Conservation (phyloP, 92 coral and sea anemone species). For the Anthopleura xanthogrammica region DNA sequence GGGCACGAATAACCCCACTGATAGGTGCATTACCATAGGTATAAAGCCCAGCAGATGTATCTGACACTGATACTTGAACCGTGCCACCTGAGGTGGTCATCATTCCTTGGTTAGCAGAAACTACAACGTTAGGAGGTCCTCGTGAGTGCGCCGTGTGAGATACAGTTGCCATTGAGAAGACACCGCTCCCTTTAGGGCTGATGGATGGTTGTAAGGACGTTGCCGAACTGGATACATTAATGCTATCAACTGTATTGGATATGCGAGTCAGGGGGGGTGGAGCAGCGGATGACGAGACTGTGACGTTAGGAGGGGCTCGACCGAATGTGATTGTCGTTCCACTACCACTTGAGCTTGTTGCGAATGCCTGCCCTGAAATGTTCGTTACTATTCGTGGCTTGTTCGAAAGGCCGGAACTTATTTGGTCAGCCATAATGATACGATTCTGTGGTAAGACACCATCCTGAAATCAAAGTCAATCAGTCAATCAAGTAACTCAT, state of each 20-base stretch:
- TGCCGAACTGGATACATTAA: neutral
- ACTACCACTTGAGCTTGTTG: slow-evolving; percentile 69
- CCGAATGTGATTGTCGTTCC: slow-evolving; percentile 88
- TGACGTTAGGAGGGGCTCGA: slow-evolving; percentile 75
- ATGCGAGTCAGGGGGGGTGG: slow-evolving; percentile 64
- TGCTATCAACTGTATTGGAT: slow-evolving; percentile 40
- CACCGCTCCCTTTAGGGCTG: neutral
- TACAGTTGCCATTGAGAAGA: slow-evolving; percentile 4
- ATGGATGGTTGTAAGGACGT: neutral
- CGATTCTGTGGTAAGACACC: slow-evolving; percentile 11
- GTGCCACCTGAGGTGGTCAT: slow-evolving; percentile 25
- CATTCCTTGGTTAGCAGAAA: slow-evolving; percentile 15
- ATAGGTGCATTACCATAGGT: neutral
- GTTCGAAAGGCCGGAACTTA: neutral
- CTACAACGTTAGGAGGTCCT: slow-evolving; percentile 47
- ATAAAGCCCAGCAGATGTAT: slow-evolving; percentile 6
- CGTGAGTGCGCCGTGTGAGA: slow-evolving; percentile 22
- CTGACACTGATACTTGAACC: slow-evolving; percentile 18
- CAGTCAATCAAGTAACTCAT: neutral
- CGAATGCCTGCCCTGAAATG: slow-evolving; percentile 76
- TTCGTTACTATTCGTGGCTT: slow-evolving; percentile 79
- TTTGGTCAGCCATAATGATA: slow-evolving; percentile 18
- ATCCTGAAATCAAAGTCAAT: slow-evolving; percentile 43
- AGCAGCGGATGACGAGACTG: slow-evolving; percentile 48
- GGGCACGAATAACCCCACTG: slow-evolving; percentile 38